Percentiles rank a stretch among this genome's conserved stretches.
Evolutionary conservation across 2,113 vertebrate genomes (phyloP).

Genomic region (Solenodon paradoxus): DNA sequence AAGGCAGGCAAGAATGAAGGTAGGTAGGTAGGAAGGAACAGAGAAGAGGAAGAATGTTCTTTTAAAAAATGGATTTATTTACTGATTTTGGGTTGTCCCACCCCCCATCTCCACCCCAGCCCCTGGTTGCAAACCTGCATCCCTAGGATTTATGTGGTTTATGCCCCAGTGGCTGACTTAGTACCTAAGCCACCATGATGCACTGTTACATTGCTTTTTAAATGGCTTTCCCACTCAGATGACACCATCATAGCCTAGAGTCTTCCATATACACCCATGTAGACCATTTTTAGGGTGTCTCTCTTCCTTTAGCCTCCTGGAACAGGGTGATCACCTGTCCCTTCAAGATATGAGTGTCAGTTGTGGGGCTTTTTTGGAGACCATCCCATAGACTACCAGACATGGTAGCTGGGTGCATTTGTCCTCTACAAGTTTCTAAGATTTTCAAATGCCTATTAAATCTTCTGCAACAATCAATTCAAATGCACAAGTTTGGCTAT

Average conservation of each 20-base stretch:
- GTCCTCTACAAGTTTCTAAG: slow-evolving; percentile 83
- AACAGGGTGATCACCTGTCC: neutral
- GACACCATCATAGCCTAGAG: neutral
- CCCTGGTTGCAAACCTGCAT: too few species aligned
- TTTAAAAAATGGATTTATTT: too few species aligned
- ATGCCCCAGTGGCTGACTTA: too few species aligned
- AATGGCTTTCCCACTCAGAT: neutral
- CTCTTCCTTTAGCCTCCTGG: neutral
- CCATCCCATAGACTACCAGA: neutral
- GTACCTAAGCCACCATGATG: too few species aligned
- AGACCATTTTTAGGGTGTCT: neutral
- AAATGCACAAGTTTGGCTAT: slow-evolving; percentile 88
- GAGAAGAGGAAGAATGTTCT: too few species aligned
- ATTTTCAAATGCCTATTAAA: slow-evolving; percentile 83
- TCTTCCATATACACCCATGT: neutral
- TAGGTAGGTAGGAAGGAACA: too few species aligned
- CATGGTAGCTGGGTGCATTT: slow-evolving; percentile 66
- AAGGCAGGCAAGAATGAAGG: too few species aligned
- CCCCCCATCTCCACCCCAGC: too few species aligned
- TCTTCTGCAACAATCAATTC: slow-evolving; percentile 87
- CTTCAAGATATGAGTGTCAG: neutral
- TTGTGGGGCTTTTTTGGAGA: neutral
- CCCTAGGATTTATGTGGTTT: too few species aligned
- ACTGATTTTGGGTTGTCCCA: too few species aligned
- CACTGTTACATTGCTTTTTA: neutral